Evolutionary conservation across 2,113 vertebrate genomes (phyloP).

Genomic region (Galbula dea): DNA sequence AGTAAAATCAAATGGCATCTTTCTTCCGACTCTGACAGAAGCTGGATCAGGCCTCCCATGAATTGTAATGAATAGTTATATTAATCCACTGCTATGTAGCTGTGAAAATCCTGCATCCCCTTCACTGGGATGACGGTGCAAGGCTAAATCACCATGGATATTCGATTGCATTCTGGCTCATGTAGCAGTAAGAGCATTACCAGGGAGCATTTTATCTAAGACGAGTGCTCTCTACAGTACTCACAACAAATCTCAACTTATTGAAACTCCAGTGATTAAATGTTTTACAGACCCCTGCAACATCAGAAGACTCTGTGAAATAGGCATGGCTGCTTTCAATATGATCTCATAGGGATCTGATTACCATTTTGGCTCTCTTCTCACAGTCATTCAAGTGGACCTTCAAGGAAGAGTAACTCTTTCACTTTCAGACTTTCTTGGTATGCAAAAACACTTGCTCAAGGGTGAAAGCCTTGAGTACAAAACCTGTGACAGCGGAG

Average conservation of each 20-base stretch:
- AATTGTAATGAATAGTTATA: constrained; percentile 44
- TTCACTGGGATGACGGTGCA: neutral
- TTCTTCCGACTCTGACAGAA: neutral
- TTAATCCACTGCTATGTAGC: constrained; percentile 48
- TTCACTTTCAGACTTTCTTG: constrained; percentile 22
- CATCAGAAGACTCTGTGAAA: constrained; percentile 53
- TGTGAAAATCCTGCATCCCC: constrained; percentile 47
- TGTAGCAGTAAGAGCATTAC: constrained; percentile 61
- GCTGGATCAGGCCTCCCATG: constrained; percentile 26
- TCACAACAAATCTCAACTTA: constrained; percentile 61
- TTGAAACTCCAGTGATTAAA: constrained; percentile 51
- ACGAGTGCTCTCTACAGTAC: constrained; percentile 20
- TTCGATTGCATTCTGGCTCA: constrained; percentile 52
- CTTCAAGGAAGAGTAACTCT: constrained; percentile 50
- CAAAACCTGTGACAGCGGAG: neutral
- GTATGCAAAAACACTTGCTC: neutral
- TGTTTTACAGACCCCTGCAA: constrained; percentile 56
- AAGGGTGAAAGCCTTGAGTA: neutral
- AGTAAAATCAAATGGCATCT: constrained; percentile 1
- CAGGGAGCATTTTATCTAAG: constrained; percentile 54
- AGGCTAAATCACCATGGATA: constrained; percentile 65
- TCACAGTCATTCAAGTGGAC: constrained; percentile 20
- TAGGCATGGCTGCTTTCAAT: constrained; percentile 54
- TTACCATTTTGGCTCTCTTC: constrained; percentile 50
- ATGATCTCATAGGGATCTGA: constrained; percentile 56